These are phyloP conservation scores for Lordiphosa collinella DNA, from an alignment of 1,140 invertebrate genomes.

Conservation along the genomic window DNA sequence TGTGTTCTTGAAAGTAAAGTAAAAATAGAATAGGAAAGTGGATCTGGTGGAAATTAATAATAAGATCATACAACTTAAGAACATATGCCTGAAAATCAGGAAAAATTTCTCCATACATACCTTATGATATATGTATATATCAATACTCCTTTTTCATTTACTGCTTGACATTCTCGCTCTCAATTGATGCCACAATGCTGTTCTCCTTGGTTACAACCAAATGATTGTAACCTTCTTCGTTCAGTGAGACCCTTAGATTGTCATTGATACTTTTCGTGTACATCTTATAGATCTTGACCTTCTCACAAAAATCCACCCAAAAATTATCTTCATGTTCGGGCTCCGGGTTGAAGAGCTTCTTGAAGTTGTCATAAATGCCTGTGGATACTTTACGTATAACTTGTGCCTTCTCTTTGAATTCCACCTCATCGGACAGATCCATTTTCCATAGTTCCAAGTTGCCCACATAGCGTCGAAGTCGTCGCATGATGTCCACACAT, in stretches of 20 bases:
- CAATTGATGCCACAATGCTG: not conserved
- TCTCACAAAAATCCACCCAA: constrained; percentile 82
- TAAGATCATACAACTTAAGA: too few species aligned
- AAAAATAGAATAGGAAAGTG: too few species aligned
- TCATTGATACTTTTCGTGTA: constrained; percentile 82
- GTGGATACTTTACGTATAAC: constrained; percentile 85
- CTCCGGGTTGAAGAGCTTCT: constrained; percentile 75
- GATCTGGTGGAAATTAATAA: too few species aligned
- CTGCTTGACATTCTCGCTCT: constrained; percentile 4
- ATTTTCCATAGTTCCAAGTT: constrained; percentile 87
- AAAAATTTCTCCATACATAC: too few species aligned
- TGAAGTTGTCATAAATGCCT: constrained; percentile 83
- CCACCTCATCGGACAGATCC: constrained; percentile 82
- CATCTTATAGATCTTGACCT: constrained; percentile 82
- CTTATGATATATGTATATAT: not conserved
- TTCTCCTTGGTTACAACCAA: constrained; percentile 36
- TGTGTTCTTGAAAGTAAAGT: too few species aligned
- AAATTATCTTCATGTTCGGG: constrained; percentile 79
- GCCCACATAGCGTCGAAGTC: constrained; percentile 86
- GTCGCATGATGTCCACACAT: constrained; percentile 88
- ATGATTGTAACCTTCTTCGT: constrained; percentile 62
- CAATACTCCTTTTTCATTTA: constrained; percentile 10
- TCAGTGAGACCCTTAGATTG: constrained; percentile 81
- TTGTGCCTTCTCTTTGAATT: constrained; percentile 85
- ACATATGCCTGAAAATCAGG: too few species aligned